Conservation (phyloP, 2,888 invertebrate species). For the Volucella zonaria region DNA sequence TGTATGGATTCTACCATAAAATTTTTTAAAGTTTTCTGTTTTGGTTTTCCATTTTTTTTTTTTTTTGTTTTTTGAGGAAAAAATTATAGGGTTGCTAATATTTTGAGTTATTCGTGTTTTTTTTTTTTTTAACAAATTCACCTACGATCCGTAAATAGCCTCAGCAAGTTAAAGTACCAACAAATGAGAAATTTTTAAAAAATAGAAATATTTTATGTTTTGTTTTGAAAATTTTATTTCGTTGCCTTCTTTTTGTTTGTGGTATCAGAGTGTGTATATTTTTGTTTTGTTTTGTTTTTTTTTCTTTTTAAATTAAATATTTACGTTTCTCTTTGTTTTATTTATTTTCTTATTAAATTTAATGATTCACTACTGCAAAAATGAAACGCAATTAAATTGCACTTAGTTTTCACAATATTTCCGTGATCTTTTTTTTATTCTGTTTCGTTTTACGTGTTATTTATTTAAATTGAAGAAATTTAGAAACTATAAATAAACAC, state of each 20-base stretch:
- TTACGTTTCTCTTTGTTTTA: constrained; percentile 43
- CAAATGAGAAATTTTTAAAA: constrained; percentile 41
- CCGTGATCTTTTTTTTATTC: constrained; percentile 22
- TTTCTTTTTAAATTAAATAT: constrained; percentile 26
- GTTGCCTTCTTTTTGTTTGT: constrained; percentile 65
- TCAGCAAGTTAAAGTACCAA: constrained; percentile 71
- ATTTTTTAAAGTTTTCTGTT: neutral
- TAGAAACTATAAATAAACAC: constrained; percentile 63
- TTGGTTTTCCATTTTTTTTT: too few relatives aligned
- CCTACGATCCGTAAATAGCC: constrained; percentile 69
- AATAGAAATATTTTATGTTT: neutral
- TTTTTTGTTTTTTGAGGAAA: constrained; percentile 30
- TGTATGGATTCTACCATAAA: constrained; percentile 45
- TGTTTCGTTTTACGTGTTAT: constrained; percentile 30
- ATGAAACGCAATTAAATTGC: constrained; percentile 74
- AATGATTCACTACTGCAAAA: constrained; percentile 74
- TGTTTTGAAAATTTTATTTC: constrained; percentile 42
- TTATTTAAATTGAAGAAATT: constrained; percentile 52
- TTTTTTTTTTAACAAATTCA: constrained; percentile 51
- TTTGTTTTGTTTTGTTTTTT: constrained; percentile 17
- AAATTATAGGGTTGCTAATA: constrained; percentile 39
- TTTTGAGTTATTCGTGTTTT: constrained; percentile 4
- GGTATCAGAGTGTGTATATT: constrained; percentile 52
- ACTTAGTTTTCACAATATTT: constrained; percentile 64
- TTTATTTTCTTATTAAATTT: constrained; percentile 57